phyloP scores from a whole-genome alignment of 2,888 invertebrate species.

The Portevinia maculata region DNA sequence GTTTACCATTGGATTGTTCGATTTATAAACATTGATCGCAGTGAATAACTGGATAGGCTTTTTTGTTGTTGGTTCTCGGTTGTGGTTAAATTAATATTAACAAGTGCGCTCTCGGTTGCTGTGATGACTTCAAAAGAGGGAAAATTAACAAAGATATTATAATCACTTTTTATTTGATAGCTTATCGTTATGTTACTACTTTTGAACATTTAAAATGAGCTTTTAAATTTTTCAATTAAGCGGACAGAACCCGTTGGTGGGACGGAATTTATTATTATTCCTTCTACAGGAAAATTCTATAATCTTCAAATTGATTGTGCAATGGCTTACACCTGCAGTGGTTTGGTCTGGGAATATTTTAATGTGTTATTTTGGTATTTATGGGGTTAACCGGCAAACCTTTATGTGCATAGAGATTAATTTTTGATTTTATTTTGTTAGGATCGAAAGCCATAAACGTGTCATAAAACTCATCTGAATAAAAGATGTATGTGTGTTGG shows the following conservation, averaged over 20 bases:
- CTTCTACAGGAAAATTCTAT: background rate
- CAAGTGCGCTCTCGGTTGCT: constrained; percentile 14
- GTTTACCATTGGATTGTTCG: constrained; percentile 38
- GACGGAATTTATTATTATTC: background rate
- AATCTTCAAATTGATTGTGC: constrained; percentile 1
- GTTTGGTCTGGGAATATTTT: background rate
- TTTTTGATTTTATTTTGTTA: too few relatives aligned
- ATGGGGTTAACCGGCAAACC: background rate
- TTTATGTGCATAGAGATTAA: too few relatives aligned
- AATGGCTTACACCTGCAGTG: background rate
- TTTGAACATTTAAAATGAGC: constrained; percentile 56
- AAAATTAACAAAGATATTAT: constrained; percentile 69
- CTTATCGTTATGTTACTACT: constrained; percentile 64
- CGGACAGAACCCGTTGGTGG: constrained; percentile 19
- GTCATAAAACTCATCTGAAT: too few relatives aligned
- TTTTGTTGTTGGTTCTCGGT: constrained; percentile 5
- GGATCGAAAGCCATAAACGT: too few relatives aligned
- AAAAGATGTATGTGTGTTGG: too few relatives aligned
- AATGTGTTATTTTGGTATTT: background rate
- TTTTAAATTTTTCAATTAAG: constrained; percentile 65
- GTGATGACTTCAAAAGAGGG: constrained; percentile 52
- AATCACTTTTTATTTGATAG: constrained; percentile 66
- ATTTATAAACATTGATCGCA: constrained; percentile 61
- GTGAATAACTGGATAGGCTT: constrained; percentile 41
- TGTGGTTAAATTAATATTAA: constrained; percentile 14